Evolutionary conservation across 2,113 vertebrate species (phyloP).

Genomic region (Daubentonia madagascariensis): DNA sequence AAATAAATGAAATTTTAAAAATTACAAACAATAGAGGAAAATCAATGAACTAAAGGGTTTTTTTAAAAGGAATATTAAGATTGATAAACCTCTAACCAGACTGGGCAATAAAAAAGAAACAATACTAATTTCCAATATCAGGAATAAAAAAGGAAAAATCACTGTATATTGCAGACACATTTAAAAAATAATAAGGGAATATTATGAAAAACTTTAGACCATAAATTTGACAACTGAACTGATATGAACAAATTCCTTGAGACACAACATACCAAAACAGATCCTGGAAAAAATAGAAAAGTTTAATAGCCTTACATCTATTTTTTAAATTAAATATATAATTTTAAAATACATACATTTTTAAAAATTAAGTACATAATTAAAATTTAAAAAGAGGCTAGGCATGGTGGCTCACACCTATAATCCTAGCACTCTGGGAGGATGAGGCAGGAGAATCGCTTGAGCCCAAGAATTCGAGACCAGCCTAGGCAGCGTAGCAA

Average conservation of each 20-base stretch:
- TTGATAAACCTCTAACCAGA: not conserved
- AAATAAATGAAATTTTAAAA: not conserved
- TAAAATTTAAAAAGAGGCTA: not conserved
- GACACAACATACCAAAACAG: not conserved
- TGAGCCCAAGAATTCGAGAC: not conserved
- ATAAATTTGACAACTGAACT: not conserved
- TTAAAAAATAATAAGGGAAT: not conserved
- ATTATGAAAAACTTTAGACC: not conserved
- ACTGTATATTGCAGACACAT: not conserved
- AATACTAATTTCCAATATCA: not conserved
- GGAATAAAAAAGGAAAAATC: not conserved
- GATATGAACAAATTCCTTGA: not conserved
- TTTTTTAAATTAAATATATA: not conserved
- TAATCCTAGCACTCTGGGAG: not conserved
- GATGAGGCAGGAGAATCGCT: not conserved
- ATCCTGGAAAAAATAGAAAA: not conserved
- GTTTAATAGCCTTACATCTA: not conserved
- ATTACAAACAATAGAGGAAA: not conserved
- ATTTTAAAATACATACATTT: not conserved
- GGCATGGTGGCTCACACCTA: accelerated
- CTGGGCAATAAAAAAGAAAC: not conserved
- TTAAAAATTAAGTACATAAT: not conserved
- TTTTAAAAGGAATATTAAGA: not conserved
- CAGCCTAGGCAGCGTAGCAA: not conserved
- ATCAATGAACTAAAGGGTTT: not conserved